Percentiles rank a stretch among this genome's conserved stretches.
Evolutionary conservation across 2,113 vertebrate species (phyloP).

Genomic region (Chinchilla lanigera): DNA sequence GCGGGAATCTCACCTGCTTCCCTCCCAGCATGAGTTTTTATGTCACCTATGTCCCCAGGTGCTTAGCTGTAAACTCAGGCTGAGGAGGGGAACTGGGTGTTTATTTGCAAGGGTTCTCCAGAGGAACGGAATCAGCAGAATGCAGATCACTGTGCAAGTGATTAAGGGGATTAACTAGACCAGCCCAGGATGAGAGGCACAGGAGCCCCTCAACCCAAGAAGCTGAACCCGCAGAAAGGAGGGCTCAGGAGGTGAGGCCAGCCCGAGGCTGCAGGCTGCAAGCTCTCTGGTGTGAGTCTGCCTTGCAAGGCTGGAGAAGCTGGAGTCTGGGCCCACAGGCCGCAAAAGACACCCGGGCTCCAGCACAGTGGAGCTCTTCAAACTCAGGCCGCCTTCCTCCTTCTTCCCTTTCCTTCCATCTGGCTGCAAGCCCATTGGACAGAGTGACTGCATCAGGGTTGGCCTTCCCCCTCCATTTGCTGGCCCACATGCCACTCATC

Average conservation of each 20-base stretch:
- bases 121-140: neutral
- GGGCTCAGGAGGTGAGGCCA: neutral
- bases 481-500: neutral
- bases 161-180: neutral
- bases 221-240: too few species aligned
- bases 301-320: neutral
- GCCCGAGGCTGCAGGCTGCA: neutral
- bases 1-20: rapidly evolving
- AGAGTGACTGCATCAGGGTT: neutral
- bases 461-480: neutral
- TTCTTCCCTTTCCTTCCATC: neutral
- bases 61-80: neutral
- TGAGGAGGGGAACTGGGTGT: neutral
- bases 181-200: neutral
- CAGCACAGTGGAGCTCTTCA: neutral
- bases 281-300: neutral
- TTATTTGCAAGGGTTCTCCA: neutral
- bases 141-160: neutral
- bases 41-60: neutral
- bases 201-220: neutral
- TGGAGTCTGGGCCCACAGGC: neutral
- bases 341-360: neutral
- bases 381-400: neutral
- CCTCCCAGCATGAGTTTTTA: neutral
- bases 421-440: neutral